A percentile compares a stretch with the other conserved stretches of the same genome.
These are phyloP conservation scores for Caerostris extrusa DNA, from an alignment of 1,140 invertebrate species.

Conservation along the genomic window DNA sequence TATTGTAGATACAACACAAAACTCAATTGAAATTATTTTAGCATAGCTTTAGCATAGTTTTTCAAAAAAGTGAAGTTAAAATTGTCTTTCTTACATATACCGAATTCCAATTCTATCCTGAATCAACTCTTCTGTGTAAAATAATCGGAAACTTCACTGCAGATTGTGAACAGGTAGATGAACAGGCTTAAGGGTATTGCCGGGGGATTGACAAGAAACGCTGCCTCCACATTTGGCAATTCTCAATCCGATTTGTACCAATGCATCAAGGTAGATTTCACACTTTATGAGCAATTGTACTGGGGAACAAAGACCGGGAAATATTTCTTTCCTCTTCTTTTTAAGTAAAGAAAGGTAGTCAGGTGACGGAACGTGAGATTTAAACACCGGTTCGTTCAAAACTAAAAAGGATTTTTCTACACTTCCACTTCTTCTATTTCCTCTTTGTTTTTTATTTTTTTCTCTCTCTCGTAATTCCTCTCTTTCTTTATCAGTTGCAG, in stretches of 20 bases:
- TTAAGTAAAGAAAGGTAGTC: not conserved
- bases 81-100: too few relatives aligned
- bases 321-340: not conserved
- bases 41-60: too few relatives aligned
- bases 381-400: conserved; percentile 23
- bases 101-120: too few relatives aligned
- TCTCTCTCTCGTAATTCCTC: too few relatives aligned
- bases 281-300: not conserved
- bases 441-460: not conserved
- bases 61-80: too few relatives aligned
- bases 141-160: not conserved
- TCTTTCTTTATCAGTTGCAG: not conserved
- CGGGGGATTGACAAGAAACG: not conserved
- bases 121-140: too few relatives aligned
- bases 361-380: not conserved
- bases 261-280: conserved; percentile 28
- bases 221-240: not conserved
- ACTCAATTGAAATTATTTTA: too few relatives aligned
- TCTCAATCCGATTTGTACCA: conserved; percentile 18
- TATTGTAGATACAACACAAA: too few relatives aligned
- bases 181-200: not conserved
- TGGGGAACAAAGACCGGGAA: not conserved
- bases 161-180: not conserved
- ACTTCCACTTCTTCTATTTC: not conserved
- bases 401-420: conserved; percentile 35